These are phyloP conservation scores for Cyrtonyx montezumae DNA, from an alignment of 2,113 vertebrate genomes.

Conservation along the genomic window DNA sequence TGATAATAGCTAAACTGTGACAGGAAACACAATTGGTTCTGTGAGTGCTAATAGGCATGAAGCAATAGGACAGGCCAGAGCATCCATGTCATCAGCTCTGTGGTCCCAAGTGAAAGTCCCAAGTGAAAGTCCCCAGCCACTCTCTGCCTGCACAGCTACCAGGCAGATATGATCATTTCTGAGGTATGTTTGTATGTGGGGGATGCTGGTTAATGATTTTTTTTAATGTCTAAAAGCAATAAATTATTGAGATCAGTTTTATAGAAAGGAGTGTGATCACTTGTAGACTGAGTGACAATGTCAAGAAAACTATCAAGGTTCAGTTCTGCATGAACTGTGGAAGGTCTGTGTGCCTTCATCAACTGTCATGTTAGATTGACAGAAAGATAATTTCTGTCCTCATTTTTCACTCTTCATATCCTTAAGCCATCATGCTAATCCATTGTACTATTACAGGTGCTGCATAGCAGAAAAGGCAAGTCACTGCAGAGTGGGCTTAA, in stretches of 20 bases:
- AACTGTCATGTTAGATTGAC: background rate
- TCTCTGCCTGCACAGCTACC: background rate
- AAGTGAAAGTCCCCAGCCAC: background rate
- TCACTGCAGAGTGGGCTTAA: background rate
- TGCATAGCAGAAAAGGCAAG: background rate
- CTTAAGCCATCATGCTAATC: background rate
- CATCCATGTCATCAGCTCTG: background rate
- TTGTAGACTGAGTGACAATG: rapidly evolving
- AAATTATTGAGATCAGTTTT: background rate
- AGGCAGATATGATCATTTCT: background rate
- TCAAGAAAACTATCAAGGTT: background rate
- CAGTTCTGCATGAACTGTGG: background rate
- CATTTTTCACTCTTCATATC: background rate
- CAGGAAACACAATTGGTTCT: background rate
- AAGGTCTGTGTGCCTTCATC: background rate
- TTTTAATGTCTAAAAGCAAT: background rate
- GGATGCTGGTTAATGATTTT: background rate
- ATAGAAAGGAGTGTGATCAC: background rate
- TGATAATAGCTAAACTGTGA: background rate
- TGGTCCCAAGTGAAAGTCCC: background rate
- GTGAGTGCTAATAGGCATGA: background rate
- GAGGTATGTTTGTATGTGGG: background rate
- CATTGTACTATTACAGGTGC: background rate
- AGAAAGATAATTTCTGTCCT: background rate
- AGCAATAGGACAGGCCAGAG: background rate